Evolutionary conservation across 1,140 invertebrate genomes (phyloP), one percentile per base, ranked within the genome.

Genomic region (Pentalonia nigronervosa): DNA sequence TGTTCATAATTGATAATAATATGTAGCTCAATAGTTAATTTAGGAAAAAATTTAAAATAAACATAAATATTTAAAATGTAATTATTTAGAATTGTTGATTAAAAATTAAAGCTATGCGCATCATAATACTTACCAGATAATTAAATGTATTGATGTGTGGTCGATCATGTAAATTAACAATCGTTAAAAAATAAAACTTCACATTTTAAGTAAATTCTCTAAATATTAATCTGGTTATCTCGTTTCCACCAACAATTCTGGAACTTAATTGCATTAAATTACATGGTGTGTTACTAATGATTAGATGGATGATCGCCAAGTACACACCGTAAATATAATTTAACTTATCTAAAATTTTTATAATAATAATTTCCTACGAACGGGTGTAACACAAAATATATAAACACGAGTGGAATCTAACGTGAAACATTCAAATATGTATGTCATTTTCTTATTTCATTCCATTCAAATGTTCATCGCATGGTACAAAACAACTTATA

Each of bases 221-320:
- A 25, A 88, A 50, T 50, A 34, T 34, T 87, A 20, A 48, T 47
- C 47, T 34, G 20, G 20, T 89, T 89, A 89, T 89, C 87, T 89
- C 34, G 87, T 89, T 89, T 89, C 87, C 87, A 21, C 87, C 9
- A 89, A 89, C 87, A 89, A 34, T 89, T 23, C 48, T 53, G 23
- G 34, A 89, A 89, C 87, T 89, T 89, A 89, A 89, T 89, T 89
- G 20, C 20, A n/a, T 53, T 50, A 89, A 89, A 89, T 89, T 47
- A 34, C 87, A 89, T 89, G 87, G 87, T 89, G 87, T 89, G 87
- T 89, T 34, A 89, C 48, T 89, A 89, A 89, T 89, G 7, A 30
- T 88, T 88, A 53, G 48, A 89, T 89, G 87, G 87, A 50, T 36
- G 48, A 89, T 53, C 87, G 87, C 87, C 87, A 89, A 89, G 48